A percentile compares a stretch with the other conserved stretches of the same genome.
Evolutionary conservation across 2,113 vertebrate genomes (phyloP).

Genomic region (Rhinopomastus cyanomelas): DNA sequence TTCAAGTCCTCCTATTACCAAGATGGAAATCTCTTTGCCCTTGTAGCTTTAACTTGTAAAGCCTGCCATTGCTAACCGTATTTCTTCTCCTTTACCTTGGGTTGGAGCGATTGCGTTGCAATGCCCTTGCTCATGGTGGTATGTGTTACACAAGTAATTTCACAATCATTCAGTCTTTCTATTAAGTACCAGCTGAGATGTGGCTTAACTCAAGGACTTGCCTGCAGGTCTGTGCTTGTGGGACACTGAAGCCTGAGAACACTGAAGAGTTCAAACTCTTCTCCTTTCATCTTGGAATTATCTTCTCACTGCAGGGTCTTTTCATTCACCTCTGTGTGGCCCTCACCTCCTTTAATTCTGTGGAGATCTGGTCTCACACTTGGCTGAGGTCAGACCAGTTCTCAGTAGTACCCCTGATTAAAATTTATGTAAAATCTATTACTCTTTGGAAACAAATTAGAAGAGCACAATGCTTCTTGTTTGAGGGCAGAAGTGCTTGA

Average conservation of each 20-base stretch:
- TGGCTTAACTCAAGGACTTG: not conserved
- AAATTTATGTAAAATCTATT: not conserved
- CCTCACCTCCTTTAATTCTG: not conserved
- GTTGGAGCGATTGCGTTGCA: not conserved
- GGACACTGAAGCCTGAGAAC: not conserved
- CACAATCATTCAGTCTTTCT: not conserved
- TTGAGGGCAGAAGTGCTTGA: not conserved
- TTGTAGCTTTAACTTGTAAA: not conserved
- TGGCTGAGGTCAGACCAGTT: not conserved
- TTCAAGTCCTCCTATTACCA: not conserved
- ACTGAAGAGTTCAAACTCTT: not conserved
- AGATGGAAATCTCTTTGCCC: not conserved
- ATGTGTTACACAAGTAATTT: not conserved
- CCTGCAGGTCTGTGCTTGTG: not conserved
- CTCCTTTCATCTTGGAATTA: constrained; percentile 14
- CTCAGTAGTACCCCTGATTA: not conserved
- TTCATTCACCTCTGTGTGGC: not conserved
- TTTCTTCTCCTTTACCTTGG: not conserved
- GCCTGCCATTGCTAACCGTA: not conserved
- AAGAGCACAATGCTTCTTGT: not conserved
- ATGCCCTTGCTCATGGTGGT: not conserved
- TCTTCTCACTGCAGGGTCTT: constrained; percentile 7
- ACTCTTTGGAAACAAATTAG: not conserved
- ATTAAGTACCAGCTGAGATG: not conserved
- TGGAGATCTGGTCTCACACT: not conserved